Conservation (phyloP, 2,113 vertebrate species). For the Chrysemys picta region DNA sequence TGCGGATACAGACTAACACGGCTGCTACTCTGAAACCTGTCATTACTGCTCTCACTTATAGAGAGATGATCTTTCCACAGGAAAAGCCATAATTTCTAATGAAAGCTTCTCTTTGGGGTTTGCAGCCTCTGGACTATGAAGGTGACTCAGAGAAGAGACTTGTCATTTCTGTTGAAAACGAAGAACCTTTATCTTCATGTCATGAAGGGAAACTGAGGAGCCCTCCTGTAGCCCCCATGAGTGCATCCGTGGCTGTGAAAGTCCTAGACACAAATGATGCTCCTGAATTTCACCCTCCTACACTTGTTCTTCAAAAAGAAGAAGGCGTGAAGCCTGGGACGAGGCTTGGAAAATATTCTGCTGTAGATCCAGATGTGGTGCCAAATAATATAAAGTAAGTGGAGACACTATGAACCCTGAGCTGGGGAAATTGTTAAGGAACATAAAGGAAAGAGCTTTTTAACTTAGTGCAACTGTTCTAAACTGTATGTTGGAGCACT, state of each 20-base stretch:
- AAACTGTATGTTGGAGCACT: not conserved
- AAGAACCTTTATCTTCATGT: conserved; percentile 76
- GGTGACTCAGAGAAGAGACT: not conserved
- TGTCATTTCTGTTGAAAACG: conserved; percentile 76
- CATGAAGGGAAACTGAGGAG: not conserved
- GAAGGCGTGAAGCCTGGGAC: conserved; percentile 78
- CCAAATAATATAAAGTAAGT: conserved; percentile 57
- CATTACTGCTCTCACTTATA: not conserved
- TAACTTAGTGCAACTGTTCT: not conserved
- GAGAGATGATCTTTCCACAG: not conserved
- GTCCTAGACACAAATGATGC: conserved; percentile 75
- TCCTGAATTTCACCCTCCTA: conserved; percentile 71
- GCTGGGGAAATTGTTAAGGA: not conserved
- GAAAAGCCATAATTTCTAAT: not conserved
- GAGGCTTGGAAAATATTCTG: conserved; percentile 62
- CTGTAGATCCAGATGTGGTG: conserved; percentile 21
- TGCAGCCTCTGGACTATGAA: conserved; percentile 80
- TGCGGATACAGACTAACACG: no score
- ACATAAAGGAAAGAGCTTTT: not conserved
- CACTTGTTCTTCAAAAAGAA: not conserved
- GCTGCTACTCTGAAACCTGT: no score
- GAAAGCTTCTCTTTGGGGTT: not conserved
- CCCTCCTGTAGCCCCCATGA: rapidly evolving
- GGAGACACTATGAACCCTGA: not conserved
- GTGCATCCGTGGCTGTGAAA: conserved; percentile 50